These are phyloP conservation scores for Mesocricetus auratus DNA, from an alignment of 2,113 vertebrate species.

Conservation along the genomic window DNA sequence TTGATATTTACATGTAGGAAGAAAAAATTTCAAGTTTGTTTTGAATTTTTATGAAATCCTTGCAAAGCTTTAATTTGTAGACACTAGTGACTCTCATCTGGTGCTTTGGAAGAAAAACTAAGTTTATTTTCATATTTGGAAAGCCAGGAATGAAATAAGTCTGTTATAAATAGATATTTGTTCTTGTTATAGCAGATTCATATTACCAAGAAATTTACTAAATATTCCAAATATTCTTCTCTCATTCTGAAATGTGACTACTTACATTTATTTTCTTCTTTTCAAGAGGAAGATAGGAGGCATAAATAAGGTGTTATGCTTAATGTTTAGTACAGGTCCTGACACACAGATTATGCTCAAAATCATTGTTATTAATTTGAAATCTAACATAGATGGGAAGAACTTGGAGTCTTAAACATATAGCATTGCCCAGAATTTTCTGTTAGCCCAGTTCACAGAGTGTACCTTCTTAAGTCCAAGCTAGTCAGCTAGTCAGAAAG, in stretches of 20 bases:
- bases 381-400: background rate
- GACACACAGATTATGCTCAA: background rate
- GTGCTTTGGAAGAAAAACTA: slow-evolving; percentile 27
- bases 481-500: too few relatives aligned
- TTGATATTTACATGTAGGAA: slow-evolving; percentile 72
- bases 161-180: background rate
- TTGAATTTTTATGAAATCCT: slow-evolving; percentile 50
- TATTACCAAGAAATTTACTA: background rate
- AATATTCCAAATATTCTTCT: background rate
- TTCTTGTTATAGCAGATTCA: background rate
- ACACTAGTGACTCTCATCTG: slow-evolving; percentile 23
- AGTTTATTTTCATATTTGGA: slow-evolving; percentile 41
- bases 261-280: background rate
- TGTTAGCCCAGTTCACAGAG: background rate
- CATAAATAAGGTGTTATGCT: background rate
- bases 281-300: background rate
- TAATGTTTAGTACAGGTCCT: background rate
- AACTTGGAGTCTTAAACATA: background rate
- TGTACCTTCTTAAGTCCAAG: rapidly evolving
- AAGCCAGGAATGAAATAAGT: background rate
- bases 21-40: background rate
- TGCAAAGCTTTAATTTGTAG: slow-evolving; percentile 48
- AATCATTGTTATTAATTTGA: background rate
- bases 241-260: background rate
- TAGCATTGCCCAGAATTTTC: background rate